phyloP scores from a whole-genome alignment of 1,140 invertebrate species.

The Apis laboriosa region DNA sequence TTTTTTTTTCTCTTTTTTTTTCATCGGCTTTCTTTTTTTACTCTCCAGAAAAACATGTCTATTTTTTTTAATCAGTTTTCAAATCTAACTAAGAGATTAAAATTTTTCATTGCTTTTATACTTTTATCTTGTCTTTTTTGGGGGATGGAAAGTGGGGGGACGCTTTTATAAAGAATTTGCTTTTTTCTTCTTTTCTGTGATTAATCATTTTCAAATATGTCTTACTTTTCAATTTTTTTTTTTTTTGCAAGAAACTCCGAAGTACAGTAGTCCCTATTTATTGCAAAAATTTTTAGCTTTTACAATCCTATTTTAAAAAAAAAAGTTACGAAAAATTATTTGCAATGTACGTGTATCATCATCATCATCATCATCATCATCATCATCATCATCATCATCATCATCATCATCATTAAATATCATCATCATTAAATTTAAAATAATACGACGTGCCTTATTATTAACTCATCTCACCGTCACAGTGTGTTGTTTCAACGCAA shows the following conservation, averaged over 20 bases:
- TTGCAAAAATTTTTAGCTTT: slow-evolving; percentile 1
- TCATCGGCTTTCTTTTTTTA: not conserved
- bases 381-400: too few species aligned
- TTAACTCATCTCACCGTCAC: too few species aligned
- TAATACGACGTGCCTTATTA: too few species aligned
- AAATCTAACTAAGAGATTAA: not conserved
- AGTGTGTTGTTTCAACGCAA: not conserved
- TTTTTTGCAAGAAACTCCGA: not conserved
- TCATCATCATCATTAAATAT: too few species aligned
- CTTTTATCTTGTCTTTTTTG: too few species aligned
- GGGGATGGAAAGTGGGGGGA: too few species aligned
- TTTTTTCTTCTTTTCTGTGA: not conserved
- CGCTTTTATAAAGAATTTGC: not conserved
- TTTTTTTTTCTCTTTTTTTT: not conserved
- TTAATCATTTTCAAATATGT: too few species aligned
- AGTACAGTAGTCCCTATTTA: not conserved
- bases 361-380: too few species aligned
- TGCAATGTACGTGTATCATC: too few species aligned
- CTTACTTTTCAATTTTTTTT: too few species aligned
- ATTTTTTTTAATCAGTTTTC: not conserved
- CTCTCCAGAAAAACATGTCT: not conserved
- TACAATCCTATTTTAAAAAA: not conserved
- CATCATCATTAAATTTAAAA: not conserved
- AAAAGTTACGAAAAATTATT: not conserved
- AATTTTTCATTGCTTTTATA: too few species aligned